Conservation (phyloP, 2,888 invertebrate species). For the Nymphalis polychloros region DNA sequence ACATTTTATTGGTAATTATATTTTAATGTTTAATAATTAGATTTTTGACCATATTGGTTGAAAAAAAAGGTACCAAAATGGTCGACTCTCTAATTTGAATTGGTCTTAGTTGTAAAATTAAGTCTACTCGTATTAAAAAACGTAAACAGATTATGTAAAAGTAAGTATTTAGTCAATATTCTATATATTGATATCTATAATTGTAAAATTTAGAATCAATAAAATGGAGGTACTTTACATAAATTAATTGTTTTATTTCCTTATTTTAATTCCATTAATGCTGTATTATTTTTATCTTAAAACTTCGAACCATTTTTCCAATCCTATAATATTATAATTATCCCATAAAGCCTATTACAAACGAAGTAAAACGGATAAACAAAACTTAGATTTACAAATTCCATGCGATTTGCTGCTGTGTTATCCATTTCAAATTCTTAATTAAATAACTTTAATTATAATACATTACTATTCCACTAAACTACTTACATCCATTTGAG, state of each 20-base stretch:
- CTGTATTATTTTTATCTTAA: background rate
- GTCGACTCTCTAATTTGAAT: slow-evolving; percentile 73
- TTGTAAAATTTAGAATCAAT: slow-evolving; percentile 62
- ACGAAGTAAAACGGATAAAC: too few relatives aligned
- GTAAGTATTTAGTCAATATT: slow-evolving; percentile 65
- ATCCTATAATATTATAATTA: too few relatives aligned
- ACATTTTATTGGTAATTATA: slow-evolving; percentile 43
- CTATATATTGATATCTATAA: slow-evolving; percentile 58
- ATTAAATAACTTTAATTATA: too few relatives aligned
- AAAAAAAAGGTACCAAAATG: slow-evolving; percentile 53
- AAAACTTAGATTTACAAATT: too few relatives aligned
- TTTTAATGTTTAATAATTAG: slow-evolving; percentile 60
- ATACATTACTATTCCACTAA: too few relatives aligned
- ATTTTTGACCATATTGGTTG: slow-evolving; percentile 74
- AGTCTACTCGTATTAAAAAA: slow-evolving; percentile 44
- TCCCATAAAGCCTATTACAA: too few relatives aligned
- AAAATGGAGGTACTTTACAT: slow-evolving; percentile 68
- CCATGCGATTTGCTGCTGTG: too few relatives aligned
- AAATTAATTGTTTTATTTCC: slow-evolving; percentile 41
- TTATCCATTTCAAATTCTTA: too few relatives aligned
- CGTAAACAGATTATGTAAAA: slow-evolving; percentile 47
- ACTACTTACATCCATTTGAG: too few relatives aligned
- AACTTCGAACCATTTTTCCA: too few relatives aligned
- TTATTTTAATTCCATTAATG: slow-evolving; percentile 1
- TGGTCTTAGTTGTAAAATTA: slow-evolving; percentile 53